Conservation (phyloP, 2,888 invertebrate species). For the Prosopocoilus inquinatus region DNA sequence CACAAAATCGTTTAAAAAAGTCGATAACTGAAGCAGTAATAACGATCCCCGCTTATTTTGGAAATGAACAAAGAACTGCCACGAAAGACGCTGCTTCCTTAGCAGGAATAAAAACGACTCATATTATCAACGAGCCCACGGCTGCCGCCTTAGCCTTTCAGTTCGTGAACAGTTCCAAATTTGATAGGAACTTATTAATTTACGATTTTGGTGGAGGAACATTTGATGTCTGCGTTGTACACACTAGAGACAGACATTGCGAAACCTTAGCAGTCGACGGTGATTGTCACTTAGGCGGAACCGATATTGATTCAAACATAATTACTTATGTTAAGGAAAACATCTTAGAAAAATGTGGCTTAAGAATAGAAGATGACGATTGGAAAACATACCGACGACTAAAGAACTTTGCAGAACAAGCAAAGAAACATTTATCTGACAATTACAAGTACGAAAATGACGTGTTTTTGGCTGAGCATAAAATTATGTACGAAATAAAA, state of each 20-base stretch:
- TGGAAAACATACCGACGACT: slow-evolving; percentile 15
- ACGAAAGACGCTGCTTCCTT: slow-evolving; percentile 31
- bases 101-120: slow-evolving; percentile 29
- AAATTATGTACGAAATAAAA: background rate
- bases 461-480: slow-evolving; percentile 15
- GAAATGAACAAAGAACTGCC: slow-evolving; percentile 31
- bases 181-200: slow-evolving; percentile 25
- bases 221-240: slow-evolving; percentile 32
- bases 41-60: slow-evolving; percentile 36
- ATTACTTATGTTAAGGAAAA: slow-evolving; percentile 20
- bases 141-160: slow-evolving; percentile 32
- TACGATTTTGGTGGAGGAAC: slow-evolving; percentile 36
- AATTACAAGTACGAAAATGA: background rate
- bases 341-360: slow-evolving; percentile 20
- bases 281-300: slow-evolving; percentile 34
- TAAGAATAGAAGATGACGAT: slow-evolving; percentile 19
- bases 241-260: slow-evolving; percentile 16
- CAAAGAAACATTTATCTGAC: slow-evolving; percentile 17
- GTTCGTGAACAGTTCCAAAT: slow-evolving; percentile 19
- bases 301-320: slow-evolving; percentile 31
- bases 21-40: slow-evolving; percentile 28
- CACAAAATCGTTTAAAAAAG: slow-evolving; percentile 21
- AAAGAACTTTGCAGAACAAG: slow-evolving; percentile 25
- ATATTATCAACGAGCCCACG: slow-evolving; percentile 32
- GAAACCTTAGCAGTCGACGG: slow-evolving; percentile 30